Evolutionary conservation across 2,113 vertebrate genomes (phyloP).

Genomic region (Bombycilla garrulus): DNA sequence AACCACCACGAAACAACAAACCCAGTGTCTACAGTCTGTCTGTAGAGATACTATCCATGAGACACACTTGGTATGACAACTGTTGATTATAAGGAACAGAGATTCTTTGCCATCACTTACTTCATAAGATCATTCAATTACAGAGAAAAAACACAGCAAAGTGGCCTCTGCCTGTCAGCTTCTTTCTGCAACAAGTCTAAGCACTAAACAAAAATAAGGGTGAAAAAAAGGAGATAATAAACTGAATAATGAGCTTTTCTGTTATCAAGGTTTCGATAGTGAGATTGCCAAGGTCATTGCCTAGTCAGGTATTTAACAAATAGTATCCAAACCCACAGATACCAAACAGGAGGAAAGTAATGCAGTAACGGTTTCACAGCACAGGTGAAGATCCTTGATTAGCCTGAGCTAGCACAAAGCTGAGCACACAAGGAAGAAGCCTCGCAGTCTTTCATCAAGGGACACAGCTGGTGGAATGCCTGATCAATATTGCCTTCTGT

Average conservation of each 20-base stretch:
- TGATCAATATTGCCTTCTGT: neutral
- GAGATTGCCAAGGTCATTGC: neutral
- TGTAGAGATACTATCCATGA: neutral
- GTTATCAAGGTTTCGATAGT: neutral
- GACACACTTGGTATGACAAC: neutral
- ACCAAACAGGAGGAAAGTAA: neutral
- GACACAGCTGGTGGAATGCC: neutral
- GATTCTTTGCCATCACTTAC: neutral
- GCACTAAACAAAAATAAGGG: neutral
- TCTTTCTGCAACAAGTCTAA: neutral
- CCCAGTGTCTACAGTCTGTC: neutral
- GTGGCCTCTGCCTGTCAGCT: neutral
- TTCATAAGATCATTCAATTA: neutral
- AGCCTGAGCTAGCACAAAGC: neutral
- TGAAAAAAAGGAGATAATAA: neutral
- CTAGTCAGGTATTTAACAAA: neutral
- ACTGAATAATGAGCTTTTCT: neutral
- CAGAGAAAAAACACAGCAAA: neutral
- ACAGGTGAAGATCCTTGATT: neutral
- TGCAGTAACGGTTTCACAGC: neutral
- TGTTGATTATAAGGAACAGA: neutral
- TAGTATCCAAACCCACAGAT: neutral
- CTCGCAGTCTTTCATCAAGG: neutral
- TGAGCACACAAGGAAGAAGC: neutral
- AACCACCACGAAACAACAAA: neutral